Evolutionary conservation across 2,113 vertebrate species (phyloP).

Genomic region (Ceyx margarethae): DNA sequence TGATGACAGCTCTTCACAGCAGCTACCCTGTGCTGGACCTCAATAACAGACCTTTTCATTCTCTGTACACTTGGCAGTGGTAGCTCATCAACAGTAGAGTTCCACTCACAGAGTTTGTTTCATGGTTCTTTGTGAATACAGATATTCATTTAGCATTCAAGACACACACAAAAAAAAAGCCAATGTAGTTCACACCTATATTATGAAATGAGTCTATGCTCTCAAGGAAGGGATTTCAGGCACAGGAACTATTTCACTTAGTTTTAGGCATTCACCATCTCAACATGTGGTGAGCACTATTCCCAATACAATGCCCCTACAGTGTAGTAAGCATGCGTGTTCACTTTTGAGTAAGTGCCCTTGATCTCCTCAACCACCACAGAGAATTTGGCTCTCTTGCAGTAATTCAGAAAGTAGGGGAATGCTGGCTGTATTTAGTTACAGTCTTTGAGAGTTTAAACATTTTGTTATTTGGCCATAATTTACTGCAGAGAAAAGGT

Average conservation of each 20-base stretch:
- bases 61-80: neutral
- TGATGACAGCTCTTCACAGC: constrained; percentile 28
- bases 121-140: constrained; percentile 29
- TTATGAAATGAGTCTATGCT: neutral
- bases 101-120: neutral
- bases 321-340: neutral
- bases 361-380: constrained; percentile 33
- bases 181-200: neutral
- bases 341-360: constrained; percentile 3
- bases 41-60: neutral
- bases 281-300: neutral
- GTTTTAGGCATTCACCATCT: neutral
- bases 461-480: constrained; percentile 28
- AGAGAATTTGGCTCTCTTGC: constrained; percentile 20
- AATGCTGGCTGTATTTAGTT: constrained; percentile 31
- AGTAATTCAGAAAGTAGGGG: constrained; percentile 6
- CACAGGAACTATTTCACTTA: neutral
- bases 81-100: neutral
- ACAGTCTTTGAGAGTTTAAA: constrained; percentile 10
- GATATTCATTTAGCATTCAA: constrained; percentile 1
- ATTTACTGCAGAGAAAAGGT: constrained; percentile 35
- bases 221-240: constrained; percentile 27
- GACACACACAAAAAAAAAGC: neutral
- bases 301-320: neutral
- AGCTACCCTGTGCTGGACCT: constrained; percentile 4